Percentiles rank a stretch among this genome's conserved stretches.
These are phyloP conservation scores for Craseonycteris thonglongyai DNA, from an alignment of 2,113 vertebrate genomes.

Conservation along the genomic window DNA sequence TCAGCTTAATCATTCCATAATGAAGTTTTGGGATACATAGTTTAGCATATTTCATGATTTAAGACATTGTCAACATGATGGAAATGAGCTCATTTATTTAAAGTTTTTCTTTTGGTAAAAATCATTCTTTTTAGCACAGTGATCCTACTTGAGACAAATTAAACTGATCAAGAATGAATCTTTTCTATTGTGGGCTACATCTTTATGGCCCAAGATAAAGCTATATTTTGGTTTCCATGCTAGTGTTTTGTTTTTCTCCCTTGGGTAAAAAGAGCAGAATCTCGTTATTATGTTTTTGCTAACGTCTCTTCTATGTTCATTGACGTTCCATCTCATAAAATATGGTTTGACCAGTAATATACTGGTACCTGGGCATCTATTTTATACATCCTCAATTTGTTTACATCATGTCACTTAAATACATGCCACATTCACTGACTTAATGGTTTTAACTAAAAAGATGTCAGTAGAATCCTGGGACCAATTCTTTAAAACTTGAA, in stretches of 20 bases:
- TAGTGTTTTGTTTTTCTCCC: not conserved
- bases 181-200: not conserved
- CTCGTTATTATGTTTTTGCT: not conserved
- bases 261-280: not conserved
- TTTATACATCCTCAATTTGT: not conserved
- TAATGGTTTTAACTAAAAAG: not conserved
- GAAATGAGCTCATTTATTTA: slow-evolving; percentile 48
- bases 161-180: slow-evolving; percentile 21
- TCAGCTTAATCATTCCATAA: slow-evolving; percentile 65
- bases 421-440: not conserved
- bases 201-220: slow-evolving; percentile 23
- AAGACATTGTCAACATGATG: slow-evolving; percentile 45
- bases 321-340: slow-evolving; percentile 28
- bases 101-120: slow-evolving; percentile 53
- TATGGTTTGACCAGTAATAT: slow-evolving; percentile 20
- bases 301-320: not conserved
- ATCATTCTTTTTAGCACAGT: not conserved
- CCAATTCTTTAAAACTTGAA: not conserved
- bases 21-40: slow-evolving; percentile 28
- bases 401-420: not conserved
- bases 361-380: not conserved
- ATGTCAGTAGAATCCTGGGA: not conserved
- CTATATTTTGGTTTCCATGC: slow-evolving; percentile 15
- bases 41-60: slow-evolving; percentile 60
- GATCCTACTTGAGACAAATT: not conserved